Conservation (phyloP, 2,797 vertebrate genomes). For the Sarcophilus harrisii region DNA sequence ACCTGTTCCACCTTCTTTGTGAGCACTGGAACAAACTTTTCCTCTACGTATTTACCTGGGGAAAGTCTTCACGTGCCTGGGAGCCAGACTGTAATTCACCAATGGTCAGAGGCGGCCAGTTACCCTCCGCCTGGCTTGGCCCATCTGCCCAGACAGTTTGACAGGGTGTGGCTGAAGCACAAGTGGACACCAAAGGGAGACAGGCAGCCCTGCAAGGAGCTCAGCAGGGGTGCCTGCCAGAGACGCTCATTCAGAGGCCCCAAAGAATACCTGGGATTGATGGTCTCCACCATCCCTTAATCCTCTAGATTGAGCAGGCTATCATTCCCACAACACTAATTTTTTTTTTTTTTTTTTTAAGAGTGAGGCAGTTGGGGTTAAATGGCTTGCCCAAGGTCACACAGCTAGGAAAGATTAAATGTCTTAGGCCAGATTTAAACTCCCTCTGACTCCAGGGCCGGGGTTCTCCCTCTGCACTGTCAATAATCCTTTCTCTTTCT, state of each 20-base stretch:
- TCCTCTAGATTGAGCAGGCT: background rate
- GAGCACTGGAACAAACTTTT: background rate
- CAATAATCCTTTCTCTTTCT: background rate
- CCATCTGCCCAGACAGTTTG: background rate
- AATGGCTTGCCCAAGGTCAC: too few species aligned
- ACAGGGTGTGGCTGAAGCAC: background rate
- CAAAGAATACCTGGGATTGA: fast-evolving
- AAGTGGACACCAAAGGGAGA: background rate
- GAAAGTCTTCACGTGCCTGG: background rate
- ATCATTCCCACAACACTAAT: too few species aligned
- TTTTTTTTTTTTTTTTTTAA: too few species aligned
- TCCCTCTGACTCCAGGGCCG: too few species aligned
- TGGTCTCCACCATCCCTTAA: background rate
- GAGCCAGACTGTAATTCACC: background rate
- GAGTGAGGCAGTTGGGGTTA: too few species aligned
- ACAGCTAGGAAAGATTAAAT: too few species aligned
- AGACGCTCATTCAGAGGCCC: background rate
- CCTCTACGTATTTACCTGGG: background rate
- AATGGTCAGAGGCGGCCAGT: background rate
- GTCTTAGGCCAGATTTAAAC: too few species aligned
- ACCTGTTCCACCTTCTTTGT: background rate
- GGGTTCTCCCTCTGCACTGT: too few species aligned
- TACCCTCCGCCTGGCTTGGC: background rate
- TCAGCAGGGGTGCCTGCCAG: background rate
- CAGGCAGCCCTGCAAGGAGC: background rate